These are phyloP conservation scores for Thereva unica DNA, from an alignment of 2,888 invertebrate species.

Conservation along the genomic window DNA sequence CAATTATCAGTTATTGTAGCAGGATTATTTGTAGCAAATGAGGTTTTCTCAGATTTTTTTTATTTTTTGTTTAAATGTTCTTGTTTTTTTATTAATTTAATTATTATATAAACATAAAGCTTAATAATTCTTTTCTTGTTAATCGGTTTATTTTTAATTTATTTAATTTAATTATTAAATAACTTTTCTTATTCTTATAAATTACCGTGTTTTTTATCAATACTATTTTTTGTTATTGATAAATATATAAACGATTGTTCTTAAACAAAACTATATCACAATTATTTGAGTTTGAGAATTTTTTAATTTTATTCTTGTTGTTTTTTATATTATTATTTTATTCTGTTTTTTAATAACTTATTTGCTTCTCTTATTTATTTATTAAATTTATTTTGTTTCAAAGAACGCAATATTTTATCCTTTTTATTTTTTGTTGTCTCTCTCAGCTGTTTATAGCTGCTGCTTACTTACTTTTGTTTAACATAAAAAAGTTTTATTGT, in stretches of 20 bases:
- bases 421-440: too few species aligned
- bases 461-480: too few species aligned
- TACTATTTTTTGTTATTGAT: conserved; percentile 12
- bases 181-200: background rate
- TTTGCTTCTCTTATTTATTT: background rate
- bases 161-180: conserved; percentile 5
- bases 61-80: too few species aligned
- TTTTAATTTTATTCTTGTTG: conserved; percentile 7
- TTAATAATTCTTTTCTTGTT: background rate
- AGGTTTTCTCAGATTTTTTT: too few species aligned
- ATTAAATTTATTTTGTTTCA: too few species aligned
- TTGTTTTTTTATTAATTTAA: background rate
- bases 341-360: background rate
- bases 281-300: conserved; percentile 38
- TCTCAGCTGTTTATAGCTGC: too few species aligned
- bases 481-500: too few species aligned
- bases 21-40: too few species aligned
- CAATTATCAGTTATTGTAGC: too few species aligned
- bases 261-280: conserved; percentile 40
- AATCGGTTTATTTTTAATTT: conserved; percentile 2
- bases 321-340: conserved; percentile 4
- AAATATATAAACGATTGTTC: conserved; percentile 32
- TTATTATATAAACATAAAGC: background rate
- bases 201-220: conserved; percentile 6
- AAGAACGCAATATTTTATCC: too few species aligned